Base-by-base conservation (phyloP, 2,113 vertebrate species). In the Ammodytes marinus region DNA sequence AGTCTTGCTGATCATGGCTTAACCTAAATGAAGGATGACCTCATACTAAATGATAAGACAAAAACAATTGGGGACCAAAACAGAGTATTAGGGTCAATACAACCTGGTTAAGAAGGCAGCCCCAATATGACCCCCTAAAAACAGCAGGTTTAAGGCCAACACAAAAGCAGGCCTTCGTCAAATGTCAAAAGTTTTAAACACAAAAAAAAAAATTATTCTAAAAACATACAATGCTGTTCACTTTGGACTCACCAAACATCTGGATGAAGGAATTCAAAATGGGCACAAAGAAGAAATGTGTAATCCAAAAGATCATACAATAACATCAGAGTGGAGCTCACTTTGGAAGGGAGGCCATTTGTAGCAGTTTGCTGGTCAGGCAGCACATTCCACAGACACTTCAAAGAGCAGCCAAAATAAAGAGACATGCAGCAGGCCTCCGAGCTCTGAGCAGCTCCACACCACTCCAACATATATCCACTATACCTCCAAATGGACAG, bases 341-440 rank as follows among this genome's bases (percentile, higher is more conserved):
- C 11, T 72, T 68, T 79, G 19, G 47, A 53, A 72, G 73, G 64
- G 40, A 72, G 78, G 76, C 73, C 68, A 65, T 84, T 79, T 83
- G 83, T 53, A 77, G 68, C 80, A 74, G 64, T 81, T 79, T 82
- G 84, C 85, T 88, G 83, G 70, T 91, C 88, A 76, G 83, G 69
- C 83, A 79, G 79, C 57, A 57, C 92, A 94, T 93, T 94, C 93
- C 92, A 79, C 69, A 88, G 74, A 74, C 85, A 90, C 94, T 94
- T 94, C 91, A 95, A 86, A 94, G 89, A 87, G 39, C 4, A 75
- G 60, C 64, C 14, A 70, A 81, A 86, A 88, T 79, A 87, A 86
- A 82, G 74, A 86, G 52, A 69, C 82, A 65, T n/a, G 52, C 70
- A 77, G 83, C 70, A 77, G 83, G 64, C 73, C 8, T 40, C 82